Base-by-base conservation (phyloP, 1,140 invertebrate species). In the Stratiolaelaps scimitus region DNA sequence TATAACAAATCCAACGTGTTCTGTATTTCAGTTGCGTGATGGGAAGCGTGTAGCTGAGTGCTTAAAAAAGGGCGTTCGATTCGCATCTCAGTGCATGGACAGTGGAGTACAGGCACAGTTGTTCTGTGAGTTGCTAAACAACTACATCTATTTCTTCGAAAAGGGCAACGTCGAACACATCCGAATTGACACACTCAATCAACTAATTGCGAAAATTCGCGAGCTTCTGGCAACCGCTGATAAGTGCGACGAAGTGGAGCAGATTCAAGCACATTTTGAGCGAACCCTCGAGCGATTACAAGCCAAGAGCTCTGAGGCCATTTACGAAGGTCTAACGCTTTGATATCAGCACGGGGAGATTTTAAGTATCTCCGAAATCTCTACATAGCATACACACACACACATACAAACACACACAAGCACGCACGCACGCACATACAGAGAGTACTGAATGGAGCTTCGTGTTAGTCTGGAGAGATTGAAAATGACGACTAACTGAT, bases 61-160 rank as follows among this genome's bases (percentile, higher is more conserved):
- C 76, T 78, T 98, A 65, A 96, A 95, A 75, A 97, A 97, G 77
- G 91, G 89, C 5, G 83, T 91, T 0, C 84, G 89, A 68, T 93
- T 97, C 69, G 90, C 90, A 1, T 91, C 88, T 71, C 92, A 98
- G 71, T 98, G 94, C 71, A 92, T 98, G 88, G 94, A 98, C 77
- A 83, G 84, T n/a, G 86, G 87, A 2, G 92, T 97, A 23, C 92
- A 98, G 78, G 89, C 92, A 7, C 92, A 97, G 74, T 79, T 98
- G 1, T 89, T 92, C 74, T 89, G 94, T 19, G 93, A 97, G 76
- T 81, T 98, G 60, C 78, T 98, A 7, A 94, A 95, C 75, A 83
- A 91, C 71, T 96, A 96, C 76, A 83, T 94, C 43, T 91, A 92
- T 75, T 95, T 96, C 74, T 87, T 87, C 71, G 91, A 95, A 74